Percentiles rank a stretch among this genome's conserved stretches.
Conservation (phyloP, 2,888 invertebrate genomes). For the Actias luna region DNA sequence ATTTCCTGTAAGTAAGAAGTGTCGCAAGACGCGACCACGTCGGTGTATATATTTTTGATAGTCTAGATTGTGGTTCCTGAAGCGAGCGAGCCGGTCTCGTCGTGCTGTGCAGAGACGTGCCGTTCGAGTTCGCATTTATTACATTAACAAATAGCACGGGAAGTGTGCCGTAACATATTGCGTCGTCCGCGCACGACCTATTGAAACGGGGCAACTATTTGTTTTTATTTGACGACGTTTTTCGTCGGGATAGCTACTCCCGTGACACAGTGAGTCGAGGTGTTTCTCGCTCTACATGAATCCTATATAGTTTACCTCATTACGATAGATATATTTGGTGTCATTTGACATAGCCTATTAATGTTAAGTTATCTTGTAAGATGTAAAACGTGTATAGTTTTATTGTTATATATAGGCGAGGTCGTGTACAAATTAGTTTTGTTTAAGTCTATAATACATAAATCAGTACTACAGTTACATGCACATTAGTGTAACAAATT, state of each 20-base stretch:
- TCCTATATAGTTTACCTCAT: slow-evolving; percentile 80
- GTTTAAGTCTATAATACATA: slow-evolving; percentile 54
- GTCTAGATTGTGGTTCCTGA: neutral
- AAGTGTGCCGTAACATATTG: slow-evolving; percentile 35
- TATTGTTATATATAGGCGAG: slow-evolving; percentile 57
- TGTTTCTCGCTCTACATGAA: slow-evolving; percentile 53
- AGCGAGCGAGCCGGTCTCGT: neutral
- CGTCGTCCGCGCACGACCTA: neutral
- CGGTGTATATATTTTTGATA: slow-evolving; percentile 15
- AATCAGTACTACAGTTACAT: slow-evolving; percentile 28
- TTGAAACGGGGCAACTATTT: neutral
- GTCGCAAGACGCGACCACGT: slow-evolving; percentile 6
- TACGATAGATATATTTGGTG: slow-evolving; percentile 72
- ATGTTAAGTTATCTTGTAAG: slow-evolving; percentile 74
- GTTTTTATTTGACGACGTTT: slow-evolving; percentile 48
- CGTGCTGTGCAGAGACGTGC: neutral
- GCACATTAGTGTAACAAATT: slow-evolving; percentile 35
- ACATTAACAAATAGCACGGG: slow-evolving; percentile 46
- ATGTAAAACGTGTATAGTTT: slow-evolving; percentile 71
- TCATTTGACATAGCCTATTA: slow-evolving; percentile 80
- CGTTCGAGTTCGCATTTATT: slow-evolving; percentile 56
- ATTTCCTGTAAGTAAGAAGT: slow-evolving; percentile 23
- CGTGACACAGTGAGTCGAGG: slow-evolving; percentile 40
- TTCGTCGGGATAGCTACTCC: slow-evolving; percentile 22
- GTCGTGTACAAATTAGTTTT: slow-evolving; percentile 73